Percentiles rank a stretch among this genome's conserved stretches.
Conservation (phyloP, 2,888 invertebrate genomes). For the Sinohyriopsis cumingii region DNA sequence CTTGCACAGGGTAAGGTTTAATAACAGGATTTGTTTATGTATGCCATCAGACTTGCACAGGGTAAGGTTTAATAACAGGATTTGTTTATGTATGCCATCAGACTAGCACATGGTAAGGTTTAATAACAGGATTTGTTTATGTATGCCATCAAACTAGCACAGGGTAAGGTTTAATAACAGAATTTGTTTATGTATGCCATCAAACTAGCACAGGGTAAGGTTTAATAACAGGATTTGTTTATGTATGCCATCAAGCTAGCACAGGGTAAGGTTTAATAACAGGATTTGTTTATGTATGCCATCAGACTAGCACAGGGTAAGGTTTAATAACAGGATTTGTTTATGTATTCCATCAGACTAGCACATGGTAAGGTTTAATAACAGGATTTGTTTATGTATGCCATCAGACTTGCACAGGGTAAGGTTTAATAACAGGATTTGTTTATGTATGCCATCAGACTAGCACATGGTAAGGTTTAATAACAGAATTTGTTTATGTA, state of each 20-base stretch:
- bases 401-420: conserved; percentile 89
- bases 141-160: conserved; percentile 86
- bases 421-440: conserved; percentile 61
- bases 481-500: conserved; percentile 17
- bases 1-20: conserved; percentile 82
- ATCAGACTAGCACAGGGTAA: conserved; percentile 89
- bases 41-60: conserved; percentile 86
- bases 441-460: conserved; percentile 86
- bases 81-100: conserved; percentile 82
- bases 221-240: conserved; percentile 12
- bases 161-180: conserved; percentile 77
- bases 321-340: conserved; percentile 36
- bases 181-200: conserved; percentile 78
- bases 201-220: conserved; percentile 86
- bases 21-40: conserved; percentile 16
- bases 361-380: conserved; percentile 80
- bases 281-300: conserved; percentile 73
- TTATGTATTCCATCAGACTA: conserved; percentile 89
- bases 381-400: conserved; percentile 61
- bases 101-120: conserved; percentile 84
- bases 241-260: conserved; percentile 86
- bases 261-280: conserved; percentile 78
- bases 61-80: conserved; percentile 75
- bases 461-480: conserved; percentile 81
- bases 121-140: conserved; percentile 14